Conservation (phyloP, 2,888 invertebrate genomes). For the Drosophila buzzatii region DNA sequence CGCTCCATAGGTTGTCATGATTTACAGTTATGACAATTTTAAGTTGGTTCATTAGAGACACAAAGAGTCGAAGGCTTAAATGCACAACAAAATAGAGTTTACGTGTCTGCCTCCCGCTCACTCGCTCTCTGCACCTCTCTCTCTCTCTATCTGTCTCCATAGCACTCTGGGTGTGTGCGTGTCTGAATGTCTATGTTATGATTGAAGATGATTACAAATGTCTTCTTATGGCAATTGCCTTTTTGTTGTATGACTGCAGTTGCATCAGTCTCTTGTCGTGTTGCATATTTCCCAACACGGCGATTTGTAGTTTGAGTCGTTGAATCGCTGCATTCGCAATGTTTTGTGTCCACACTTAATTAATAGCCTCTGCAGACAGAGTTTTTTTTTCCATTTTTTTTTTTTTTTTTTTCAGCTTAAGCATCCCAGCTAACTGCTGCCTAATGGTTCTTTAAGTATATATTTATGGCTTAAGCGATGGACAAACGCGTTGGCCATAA, state of each 20-base stretch:
- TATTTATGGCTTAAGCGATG: slow-evolving; percentile 44
- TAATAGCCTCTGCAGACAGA: slow-evolving; percentile 75
- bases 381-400: slow-evolving; percentile 57
- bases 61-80: slow-evolving; percentile 29
- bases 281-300: slow-evolving; percentile 53
- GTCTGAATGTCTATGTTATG: slow-evolving; percentile 68
- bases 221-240: slow-evolving; percentile 73
- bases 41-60: slow-evolving; percentile 78
- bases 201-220: slow-evolving; percentile 79
- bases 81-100: slow-evolving; percentile 42
- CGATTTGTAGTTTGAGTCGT: slow-evolving; percentile 46
- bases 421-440: slow-evolving; percentile 68
- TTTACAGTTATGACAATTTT: slow-evolving; percentile 81
- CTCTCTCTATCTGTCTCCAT: neutral
- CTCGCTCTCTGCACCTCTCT: neutral
- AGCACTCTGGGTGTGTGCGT: slow-evolving; percentile 47
- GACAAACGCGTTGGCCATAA: slow-evolving; percentile 26
- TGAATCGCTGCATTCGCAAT: slow-evolving; percentile 14
- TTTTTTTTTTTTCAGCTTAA: slow-evolving; percentile 44
- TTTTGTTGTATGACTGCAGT: slow-evolving; percentile 22
- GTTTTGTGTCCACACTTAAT: slow-evolving; percentile 66
- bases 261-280: slow-evolving; percentile 10
- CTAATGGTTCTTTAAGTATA: slow-evolving; percentile 64
- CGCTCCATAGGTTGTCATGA: slow-evolving; percentile 74
- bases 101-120: slow-evolving; percentile 19